Evolutionary conservation across 2,888 invertebrate species (phyloP).

Genomic region (Pterostichus niger): DNA sequence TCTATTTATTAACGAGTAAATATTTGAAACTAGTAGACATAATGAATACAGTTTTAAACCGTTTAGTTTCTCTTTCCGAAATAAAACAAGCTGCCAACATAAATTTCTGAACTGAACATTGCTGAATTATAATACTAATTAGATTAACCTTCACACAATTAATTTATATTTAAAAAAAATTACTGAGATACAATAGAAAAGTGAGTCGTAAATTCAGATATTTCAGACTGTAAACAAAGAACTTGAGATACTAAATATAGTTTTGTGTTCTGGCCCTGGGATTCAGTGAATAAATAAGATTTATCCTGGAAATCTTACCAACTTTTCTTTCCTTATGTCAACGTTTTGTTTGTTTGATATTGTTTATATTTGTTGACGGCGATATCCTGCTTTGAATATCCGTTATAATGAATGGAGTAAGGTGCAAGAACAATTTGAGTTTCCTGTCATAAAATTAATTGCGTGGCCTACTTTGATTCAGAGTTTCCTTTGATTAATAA

Average conservation of each 20-base stretch:
- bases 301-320: background rate
- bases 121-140: constrained; percentile 34
- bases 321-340: background rate
- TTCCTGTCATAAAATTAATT: constrained; percentile 36
- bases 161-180: constrained; percentile 9
- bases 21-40: background rate
- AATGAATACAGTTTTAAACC: background rate
- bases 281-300: background rate
- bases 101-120: constrained; percentile 12
- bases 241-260: background rate
- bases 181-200: constrained; percentile 29
- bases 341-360: background rate
- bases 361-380: background rate
- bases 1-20: no score
- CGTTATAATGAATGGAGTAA: constrained; percentile 15
- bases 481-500: constrained; percentile 45
- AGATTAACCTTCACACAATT: constrained; percentile 41
- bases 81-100: background rate
- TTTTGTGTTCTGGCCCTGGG: constrained; percentile 20
- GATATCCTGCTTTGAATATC: constrained; percentile 26
- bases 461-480: constrained; percentile 32
- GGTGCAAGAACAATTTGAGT: constrained; percentile 48
- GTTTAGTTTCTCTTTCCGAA: constrained; percentile 14
- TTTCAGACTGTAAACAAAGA: background rate
- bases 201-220: background rate